Percentiles rank a stretch among this genome's conserved stretches.
Conservation (phyloP, 2,113 vertebrate genomes). For the Strigops habroptila region DNA sequence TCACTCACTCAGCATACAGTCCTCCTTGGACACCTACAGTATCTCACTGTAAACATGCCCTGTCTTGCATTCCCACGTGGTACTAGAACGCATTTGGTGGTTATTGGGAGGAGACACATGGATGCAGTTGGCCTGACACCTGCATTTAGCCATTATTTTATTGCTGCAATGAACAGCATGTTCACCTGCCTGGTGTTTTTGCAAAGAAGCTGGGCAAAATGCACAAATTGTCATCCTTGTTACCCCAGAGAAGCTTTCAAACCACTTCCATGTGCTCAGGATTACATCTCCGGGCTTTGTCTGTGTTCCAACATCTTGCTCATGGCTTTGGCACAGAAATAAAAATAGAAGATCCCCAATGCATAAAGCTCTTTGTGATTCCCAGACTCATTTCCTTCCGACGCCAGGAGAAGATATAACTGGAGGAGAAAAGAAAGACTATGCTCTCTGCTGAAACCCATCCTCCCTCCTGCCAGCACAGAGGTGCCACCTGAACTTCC, state of each 20-base stretch:
- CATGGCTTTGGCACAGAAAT: constrained; percentile 50
- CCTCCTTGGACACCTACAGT: not conserved
- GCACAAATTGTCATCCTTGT: not conserved
- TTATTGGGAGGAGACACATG: not conserved
- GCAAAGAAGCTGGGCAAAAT: not conserved
- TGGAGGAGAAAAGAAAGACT: not conserved
- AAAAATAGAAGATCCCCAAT: constrained; percentile 41
- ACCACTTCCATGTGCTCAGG: constrained; percentile 22
- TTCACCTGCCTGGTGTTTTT: not conserved
- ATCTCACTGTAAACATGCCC: not conserved
- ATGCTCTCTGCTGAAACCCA: not conserved
- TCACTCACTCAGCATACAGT: not conserved
- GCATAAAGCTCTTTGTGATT: constrained; percentile 32
- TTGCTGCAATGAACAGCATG: not conserved
- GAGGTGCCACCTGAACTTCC: not conserved
- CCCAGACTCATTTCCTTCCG: constrained; percentile 41
- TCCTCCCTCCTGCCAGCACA: not conserved
- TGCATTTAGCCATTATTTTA: not conserved
- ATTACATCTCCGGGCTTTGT: constrained; percentile 9
- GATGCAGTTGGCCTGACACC: not conserved
- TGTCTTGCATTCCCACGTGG: not conserved
- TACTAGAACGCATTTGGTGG: not conserved
- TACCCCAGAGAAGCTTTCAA: not conserved
- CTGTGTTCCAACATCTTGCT: constrained; percentile 35
- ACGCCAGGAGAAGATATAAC: not conserved